phyloP scores from a whole-genome alignment of 2,888 invertebrate species.

The Lasioglossum marginatum region DNA sequence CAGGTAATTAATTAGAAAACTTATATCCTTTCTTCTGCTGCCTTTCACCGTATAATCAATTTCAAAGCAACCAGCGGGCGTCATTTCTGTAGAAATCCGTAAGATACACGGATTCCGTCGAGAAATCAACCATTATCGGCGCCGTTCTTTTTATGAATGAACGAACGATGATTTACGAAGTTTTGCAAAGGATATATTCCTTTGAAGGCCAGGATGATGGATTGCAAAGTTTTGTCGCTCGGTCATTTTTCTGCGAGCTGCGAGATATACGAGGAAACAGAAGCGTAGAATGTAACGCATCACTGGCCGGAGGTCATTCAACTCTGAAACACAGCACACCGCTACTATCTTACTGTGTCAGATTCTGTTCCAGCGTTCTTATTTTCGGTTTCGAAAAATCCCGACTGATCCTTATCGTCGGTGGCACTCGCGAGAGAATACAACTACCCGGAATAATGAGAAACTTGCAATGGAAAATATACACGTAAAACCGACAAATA shows the following conservation, averaged over 20 bases:
- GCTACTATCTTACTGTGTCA: slow-evolving; percentile 2
- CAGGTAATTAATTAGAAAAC: background rate
- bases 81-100: background rate
- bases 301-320: slow-evolving; percentile 34
- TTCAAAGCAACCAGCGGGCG: background rate
- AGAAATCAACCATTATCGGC: background rate
- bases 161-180: slow-evolving; percentile 1
- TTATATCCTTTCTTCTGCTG: background rate
- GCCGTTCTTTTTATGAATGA: background rate
- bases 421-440: background rate
- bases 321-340: slow-evolving; percentile 6
- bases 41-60: background rate
- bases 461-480: background rate
- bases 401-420: background rate
- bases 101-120: background rate
- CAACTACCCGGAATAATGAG: background rate
- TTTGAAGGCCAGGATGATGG: background rate
- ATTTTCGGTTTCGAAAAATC: background rate
- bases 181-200: background rate
- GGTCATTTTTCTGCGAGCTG: background rate
- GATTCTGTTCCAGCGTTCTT: slow-evolving; percentile 8
- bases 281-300: slow-evolving; percentile 14
- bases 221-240: background rate
- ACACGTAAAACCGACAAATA: background rate
- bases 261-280: slow-evolving; percentile 22